Conservation (phyloP, 2,113 vertebrate species). For the Cyphomyrus plagiostoma region DNA sequence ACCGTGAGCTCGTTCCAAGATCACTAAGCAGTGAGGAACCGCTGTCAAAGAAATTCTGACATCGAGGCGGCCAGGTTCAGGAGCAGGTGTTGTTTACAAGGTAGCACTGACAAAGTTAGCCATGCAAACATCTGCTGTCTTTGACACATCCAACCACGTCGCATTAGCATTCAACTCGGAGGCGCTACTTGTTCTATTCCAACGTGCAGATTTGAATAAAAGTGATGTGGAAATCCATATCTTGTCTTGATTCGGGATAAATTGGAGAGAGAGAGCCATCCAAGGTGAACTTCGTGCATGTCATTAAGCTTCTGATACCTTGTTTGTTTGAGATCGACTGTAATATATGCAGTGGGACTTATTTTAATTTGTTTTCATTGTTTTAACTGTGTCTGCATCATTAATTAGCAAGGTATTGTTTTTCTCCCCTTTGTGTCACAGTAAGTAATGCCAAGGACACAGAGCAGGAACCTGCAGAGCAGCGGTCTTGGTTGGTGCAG, state of each 20-base stretch:
- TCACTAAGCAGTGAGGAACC: not conserved
- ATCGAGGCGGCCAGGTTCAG: not conserved
- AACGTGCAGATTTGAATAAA: not conserved
- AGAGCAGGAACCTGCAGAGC: not conserved
- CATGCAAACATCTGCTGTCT: slow-evolving; percentile 36
- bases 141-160: not conserved
- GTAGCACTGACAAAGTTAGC: slow-evolving; percentile 23
- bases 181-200: not conserved
- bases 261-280: not conserved
- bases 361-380: not conserved
- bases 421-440: not conserved
- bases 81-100: slow-evolving; percentile 43
- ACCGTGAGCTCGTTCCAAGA: not conserved
- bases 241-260: not conserved
- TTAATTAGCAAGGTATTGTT: not conserved
- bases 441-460: not conserved
- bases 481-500: not conserved
- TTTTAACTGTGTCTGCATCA: not conserved
- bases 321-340: slow-evolving; percentile 6
- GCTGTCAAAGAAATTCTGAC: not conserved
- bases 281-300: not conserved
- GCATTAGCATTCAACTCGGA: slow-evolving; percentile 22
- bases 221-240: not conserved
- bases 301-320: not conserved
- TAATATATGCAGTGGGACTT: not conserved